Base-by-base conservation (phyloP, 2,113 vertebrate genomes). In the Pluvianellus socialis region DNA sequence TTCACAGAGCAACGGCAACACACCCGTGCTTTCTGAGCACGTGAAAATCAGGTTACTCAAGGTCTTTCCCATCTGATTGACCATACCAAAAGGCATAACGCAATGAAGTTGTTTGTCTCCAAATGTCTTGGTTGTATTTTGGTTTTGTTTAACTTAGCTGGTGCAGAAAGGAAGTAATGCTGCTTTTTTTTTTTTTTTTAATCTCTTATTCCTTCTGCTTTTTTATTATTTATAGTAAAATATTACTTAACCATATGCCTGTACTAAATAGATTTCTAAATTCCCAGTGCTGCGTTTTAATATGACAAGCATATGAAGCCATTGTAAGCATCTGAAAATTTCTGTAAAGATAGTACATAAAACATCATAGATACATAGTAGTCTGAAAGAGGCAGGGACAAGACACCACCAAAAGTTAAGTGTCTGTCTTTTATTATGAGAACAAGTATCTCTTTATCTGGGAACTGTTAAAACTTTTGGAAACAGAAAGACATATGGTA, bases 201-300 rank as follows among this genome's bases (percentile, higher is more conserved):
- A 52, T 91, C 56, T 62, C 47, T 65, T 79, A 40, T 66, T 92
- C 52, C 68, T 91, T 79, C 79, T 85, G 17, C 65, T 95, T 95
- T 96, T 90, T 92, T 75, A 53, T 76, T 88, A 92, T 80, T 86
- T 82, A 77, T 55, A 70, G 59, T 82, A 70, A 90, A 87, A 55
- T 56, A 59, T 75, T 86, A 74, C 80, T 79, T 67, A 86, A 58
- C 47, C 11, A 35, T 61, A 26, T 44, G 52, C 73, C 53, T 62
- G 14, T 71, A 38, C 13, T 55, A 65, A 84, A 56, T 49, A 30
- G 73, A 63, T 95, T 88, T 59, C 62, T 81, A 67, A 79, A 92
- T 65, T 80, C 26, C 63, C 53, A 77, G 55, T 38, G 65, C 42
- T 86, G 14, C 58, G 26, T 74, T 92, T 93, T 84, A 86, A n/a